Evolutionary conservation across 92 coral and sea anemone species (phyloP).

Genomic region (Porites lobata): DNA sequence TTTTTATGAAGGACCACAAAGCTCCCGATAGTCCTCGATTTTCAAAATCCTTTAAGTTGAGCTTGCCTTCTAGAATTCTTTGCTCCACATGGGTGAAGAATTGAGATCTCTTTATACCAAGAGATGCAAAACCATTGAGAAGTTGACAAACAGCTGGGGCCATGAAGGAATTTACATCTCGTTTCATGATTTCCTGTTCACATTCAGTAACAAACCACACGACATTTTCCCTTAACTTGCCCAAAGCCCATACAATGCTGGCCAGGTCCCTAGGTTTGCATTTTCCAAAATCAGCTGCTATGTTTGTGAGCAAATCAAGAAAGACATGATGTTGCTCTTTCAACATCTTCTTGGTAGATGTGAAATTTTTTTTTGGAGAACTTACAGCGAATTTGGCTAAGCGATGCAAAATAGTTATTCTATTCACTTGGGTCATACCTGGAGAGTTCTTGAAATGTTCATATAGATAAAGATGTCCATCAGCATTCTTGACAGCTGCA

Average conservation of each 20-base stretch:
- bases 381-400: constrained; percentile 19
- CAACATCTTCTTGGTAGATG: constrained; percentile 13
- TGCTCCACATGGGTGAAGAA: constrained; percentile 29
- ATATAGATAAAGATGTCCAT: constrained; percentile 24
- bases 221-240: constrained; percentile 33
- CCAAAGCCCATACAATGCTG: constrained; percentile 49
- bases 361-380: constrained; percentile 30
- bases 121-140: constrained; percentile 40
- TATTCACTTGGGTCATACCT: constrained; percentile 37
- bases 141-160: constrained; percentile 38
- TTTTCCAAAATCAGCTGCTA: constrained; percentile 15
- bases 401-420: constrained; percentile 41
- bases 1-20: constrained; percentile 47
- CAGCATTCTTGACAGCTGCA: constrained; percentile 23
- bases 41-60: constrained; percentile 37
- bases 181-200: constrained; percentile 25
- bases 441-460: constrained; percentile 35
- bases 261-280: constrained; percentile 45
- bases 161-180: constrained; percentile 32
- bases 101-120: constrained; percentile 16
- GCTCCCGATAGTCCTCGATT: constrained; percentile 32
- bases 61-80: constrained; percentile 26
- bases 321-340: constrained; percentile 9
- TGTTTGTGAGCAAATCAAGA: not conserved
- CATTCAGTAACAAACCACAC: constrained; percentile 45